Conservation (phyloP, 2,888 invertebrate genomes). For the Galeruca laticollis region DNA sequence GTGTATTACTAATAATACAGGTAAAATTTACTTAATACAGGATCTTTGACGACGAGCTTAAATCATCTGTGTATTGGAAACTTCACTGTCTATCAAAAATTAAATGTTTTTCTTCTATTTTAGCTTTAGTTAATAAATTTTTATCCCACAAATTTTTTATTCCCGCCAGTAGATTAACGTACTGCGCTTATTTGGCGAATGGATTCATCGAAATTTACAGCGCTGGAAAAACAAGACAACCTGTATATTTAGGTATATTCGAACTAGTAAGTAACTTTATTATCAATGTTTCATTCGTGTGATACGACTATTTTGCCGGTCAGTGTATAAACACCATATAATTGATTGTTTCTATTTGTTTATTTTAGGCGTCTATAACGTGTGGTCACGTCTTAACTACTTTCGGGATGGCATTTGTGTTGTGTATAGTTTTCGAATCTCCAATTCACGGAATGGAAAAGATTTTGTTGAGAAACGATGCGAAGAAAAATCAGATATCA, state of each 20-base stretch:
- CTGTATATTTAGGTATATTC: slow-evolving; percentile 73
- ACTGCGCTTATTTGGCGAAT: slow-evolving; percentile 80
- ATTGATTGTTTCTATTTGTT: slow-evolving; percentile 12
- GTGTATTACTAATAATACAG: slow-evolving; percentile 76
- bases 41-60: too few relatives aligned
- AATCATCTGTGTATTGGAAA: neutral
- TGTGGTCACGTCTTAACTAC: slow-evolving; percentile 74
- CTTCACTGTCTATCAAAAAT: too few relatives aligned
- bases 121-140: slow-evolving; percentile 71
- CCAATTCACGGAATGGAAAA: slow-evolving; percentile 79
- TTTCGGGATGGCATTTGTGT: slow-evolving; percentile 72
- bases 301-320: neutral
- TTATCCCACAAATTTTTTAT: slow-evolving; percentile 74
- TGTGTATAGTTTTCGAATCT: slow-evolving; percentile 78
- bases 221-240: slow-evolving; percentile 72
- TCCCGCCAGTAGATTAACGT: slow-evolving; percentile 77
- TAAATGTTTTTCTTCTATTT: slow-evolving; percentile 48
- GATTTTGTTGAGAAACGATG: slow-evolving; percentile 70
- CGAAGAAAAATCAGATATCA: slow-evolving; percentile 21
- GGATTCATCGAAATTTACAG: slow-evolving; percentile 78
- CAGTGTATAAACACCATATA: too few relatives aligned
- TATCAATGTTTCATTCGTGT: neutral
- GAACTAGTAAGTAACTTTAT: slow-evolving; percentile 70
- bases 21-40: slow-evolving; percentile 60
- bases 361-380: slow-evolving; percentile 70